Evolutionary conservation across 2,888 invertebrate species (phyloP), one percentile per base, ranked within the genome.

Genomic region (Nysson spinosus): DNA sequence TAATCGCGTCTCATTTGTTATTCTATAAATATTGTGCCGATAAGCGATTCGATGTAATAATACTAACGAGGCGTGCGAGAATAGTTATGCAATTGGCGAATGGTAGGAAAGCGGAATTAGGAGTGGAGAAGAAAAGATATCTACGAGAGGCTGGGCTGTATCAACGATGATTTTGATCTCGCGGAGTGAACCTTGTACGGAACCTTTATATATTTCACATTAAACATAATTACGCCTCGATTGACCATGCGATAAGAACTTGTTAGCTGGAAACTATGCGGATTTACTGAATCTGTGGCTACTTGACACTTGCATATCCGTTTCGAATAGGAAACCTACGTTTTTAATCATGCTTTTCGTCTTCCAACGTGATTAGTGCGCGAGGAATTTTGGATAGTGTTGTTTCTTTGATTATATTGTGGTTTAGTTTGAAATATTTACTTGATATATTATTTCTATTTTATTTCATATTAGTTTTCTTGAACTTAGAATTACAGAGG

Each of bases 131-230:
- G 46, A 12, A 46, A 34, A 34, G 46, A 34, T 20, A 34, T 17
- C 42, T 11, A 3, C 6, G 20, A 34, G 32, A 17, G 9, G 9
- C 30, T n/a, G 11, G 12, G 26, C 6, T 14, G 46, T 46, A 34
- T 46, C 50, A n/a, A 44, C 46, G 28, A 44, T 4, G 49, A 43
- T 62, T 50, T 37, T 26, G 28, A 43, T 47, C 37, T 17, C 17
- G 19, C 7, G 39, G 26, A 11, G n/a, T 47, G 51, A 46, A 58
- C 42, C 47, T 58, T 52, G 47, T 37, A 43, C 42, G 37, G 16
- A 42, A 49, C 47, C 47, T 66, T 62, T 51, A 66, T n/a, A n/a
- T 51, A 56, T 56, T 56, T 61, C 9, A 46, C 51, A 56, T 66
- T 62, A 62, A 66, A 44, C 65, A 66, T 61, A 66, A 66, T 37